A percentile compares a stretch with the other conserved stretches of the same genome.
phyloP scores from a whole-genome alignment of 1,140 invertebrate species.

The Pseudomyrmex gracilis region DNA sequence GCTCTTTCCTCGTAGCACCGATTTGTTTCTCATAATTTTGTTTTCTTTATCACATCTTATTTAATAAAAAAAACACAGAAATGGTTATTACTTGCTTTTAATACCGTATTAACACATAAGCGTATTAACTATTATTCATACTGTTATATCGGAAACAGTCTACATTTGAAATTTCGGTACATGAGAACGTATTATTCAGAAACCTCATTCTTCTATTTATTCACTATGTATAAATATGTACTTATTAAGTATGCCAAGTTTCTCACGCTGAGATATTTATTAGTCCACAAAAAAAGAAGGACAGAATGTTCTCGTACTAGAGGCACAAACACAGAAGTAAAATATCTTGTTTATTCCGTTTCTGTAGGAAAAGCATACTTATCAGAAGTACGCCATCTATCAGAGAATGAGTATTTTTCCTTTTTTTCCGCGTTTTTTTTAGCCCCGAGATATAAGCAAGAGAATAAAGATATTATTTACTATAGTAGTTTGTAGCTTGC shows the following conservation, averaged over 20 bases:
- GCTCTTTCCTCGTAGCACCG: not conserved
- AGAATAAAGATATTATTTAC: slow-evolving; percentile 10
- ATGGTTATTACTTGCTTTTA: not conserved
- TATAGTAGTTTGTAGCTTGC: not conserved
- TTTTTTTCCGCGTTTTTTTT: not conserved
- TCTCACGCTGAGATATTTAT: slow-evolving; percentile 5
- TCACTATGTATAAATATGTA: not conserved
- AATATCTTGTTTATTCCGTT: slow-evolving; percentile 9
- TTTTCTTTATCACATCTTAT: not conserved
- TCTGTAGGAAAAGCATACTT: slow-evolving; percentile 30
- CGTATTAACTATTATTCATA: not conserved
- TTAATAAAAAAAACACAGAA: not conserved
- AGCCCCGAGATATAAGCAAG: not conserved
- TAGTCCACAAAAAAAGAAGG: not conserved
- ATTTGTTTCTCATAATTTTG: slow-evolving; percentile 7
- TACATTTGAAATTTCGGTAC: not conserved
- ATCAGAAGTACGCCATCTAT: slow-evolving; percentile 46
- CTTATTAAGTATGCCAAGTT: slow-evolving; percentile 6
- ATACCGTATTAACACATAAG: too few species aligned
- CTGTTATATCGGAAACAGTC: not conserved
- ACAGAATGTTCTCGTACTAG: not conserved
- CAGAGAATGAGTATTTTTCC: slow-evolving; percentile 34
- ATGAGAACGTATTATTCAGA: not conserved
- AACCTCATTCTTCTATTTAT: not conserved
- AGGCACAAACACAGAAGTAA: not conserved